Percentiles rank a stretch among this genome's conserved stretches.
Conservation (phyloP, 2,113 vertebrate genomes). For the Ciconia boyciana region DNA sequence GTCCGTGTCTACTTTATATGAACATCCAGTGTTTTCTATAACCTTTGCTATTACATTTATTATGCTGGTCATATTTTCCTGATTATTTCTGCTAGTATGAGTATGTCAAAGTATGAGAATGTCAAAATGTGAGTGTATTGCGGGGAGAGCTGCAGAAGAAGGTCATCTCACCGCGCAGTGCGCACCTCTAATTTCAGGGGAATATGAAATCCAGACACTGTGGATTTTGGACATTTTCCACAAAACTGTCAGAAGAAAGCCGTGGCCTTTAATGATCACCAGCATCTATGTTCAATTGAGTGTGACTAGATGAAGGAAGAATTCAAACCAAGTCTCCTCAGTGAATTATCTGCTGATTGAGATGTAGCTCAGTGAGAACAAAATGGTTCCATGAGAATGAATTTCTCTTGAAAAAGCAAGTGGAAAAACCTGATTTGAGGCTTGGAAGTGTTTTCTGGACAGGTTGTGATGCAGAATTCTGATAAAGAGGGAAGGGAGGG, state of each 20-base stretch:
- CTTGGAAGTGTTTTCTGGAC: not conserved
- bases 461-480: not conserved
- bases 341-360: constrained; percentile 69
- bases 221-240: constrained; percentile 55
- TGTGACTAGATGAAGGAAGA: constrained; percentile 67
- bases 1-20: not conserved
- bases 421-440: constrained; percentile 16
- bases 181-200: constrained; percentile 21
- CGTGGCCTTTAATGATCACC: constrained; percentile 67
- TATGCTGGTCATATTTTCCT: not conserved
- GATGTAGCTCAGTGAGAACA: constrained; percentile 54
- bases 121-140: not conserved
- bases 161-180: not conserved
- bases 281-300: constrained; percentile 62
- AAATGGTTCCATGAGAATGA: constrained; percentile 52
- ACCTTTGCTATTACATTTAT: constrained; percentile 27
- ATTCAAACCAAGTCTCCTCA: constrained; percentile 57
- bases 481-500: not conserved
- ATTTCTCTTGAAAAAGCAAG: constrained; percentile 40
- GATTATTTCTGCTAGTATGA: not conserved
- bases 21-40: not conserved
- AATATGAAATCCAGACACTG: constrained; percentile 51
- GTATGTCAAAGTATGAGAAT: not conserved
- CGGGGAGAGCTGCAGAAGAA: not conserved
- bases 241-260: constrained; percentile 53